These are phyloP conservation scores for Panzeria rudis DNA, from an alignment of 2,888 invertebrate species.

Conservation along the genomic window DNA sequence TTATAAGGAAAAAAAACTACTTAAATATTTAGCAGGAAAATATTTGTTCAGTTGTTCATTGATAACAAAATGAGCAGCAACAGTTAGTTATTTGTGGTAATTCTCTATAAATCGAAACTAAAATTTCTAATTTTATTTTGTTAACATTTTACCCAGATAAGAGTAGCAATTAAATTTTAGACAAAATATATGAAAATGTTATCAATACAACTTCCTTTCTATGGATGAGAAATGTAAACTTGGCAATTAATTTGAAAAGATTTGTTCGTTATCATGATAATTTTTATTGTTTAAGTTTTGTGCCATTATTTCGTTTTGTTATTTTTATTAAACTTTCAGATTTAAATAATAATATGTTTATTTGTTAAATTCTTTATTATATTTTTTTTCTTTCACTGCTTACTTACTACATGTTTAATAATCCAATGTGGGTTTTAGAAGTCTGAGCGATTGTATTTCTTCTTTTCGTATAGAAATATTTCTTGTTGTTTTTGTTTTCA, in stretches of 20 bases:
- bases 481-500: conserved; percentile 40
- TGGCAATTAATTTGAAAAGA: conserved; percentile 12
- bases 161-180: not conserved
- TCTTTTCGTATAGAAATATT: conserved; percentile 31
- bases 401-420: conserved; percentile 32
- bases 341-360: conserved; percentile 44
- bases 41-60: not conserved
- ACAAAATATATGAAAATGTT: not conserved
- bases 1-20: not conserved
- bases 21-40: not conserved
- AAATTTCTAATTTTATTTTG: not conserved
- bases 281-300: conserved; percentile 18
- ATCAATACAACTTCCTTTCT: not conserved
- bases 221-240: not conserved
- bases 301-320: conserved; percentile 12
- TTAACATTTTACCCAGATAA: not conserved
- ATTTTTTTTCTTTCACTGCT: conserved; percentile 31
- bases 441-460: conserved; percentile 53
- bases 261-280: conserved; percentile 30
- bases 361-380: conserved; percentile 43
- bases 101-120: not conserved
- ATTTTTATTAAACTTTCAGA: conserved; percentile 23
- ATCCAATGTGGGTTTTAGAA: conserved; percentile 66
- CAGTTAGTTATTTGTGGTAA: not conserved
- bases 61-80: not conserved